phyloP scores from a whole-genome alignment of 2,113 vertebrate species.

The Halichoerus grypus region DNA sequence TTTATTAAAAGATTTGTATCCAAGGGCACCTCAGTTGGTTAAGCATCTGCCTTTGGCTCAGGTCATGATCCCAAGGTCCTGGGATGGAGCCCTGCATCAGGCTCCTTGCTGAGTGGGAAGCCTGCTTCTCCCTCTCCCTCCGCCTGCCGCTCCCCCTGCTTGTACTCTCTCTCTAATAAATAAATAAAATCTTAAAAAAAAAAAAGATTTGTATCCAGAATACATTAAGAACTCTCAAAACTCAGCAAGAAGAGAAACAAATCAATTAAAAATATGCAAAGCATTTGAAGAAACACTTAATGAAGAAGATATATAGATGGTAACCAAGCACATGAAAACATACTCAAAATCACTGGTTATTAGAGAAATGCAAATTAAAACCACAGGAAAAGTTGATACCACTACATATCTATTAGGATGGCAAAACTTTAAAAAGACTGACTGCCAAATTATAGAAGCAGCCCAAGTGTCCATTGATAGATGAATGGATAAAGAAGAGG shows the following conservation, averaged over 20 bases:
- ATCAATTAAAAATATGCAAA: background rate
- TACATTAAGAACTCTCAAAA: conserved; percentile 5
- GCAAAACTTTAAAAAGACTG: background rate
- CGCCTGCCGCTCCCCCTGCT: too few species aligned
- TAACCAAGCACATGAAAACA: too few species aligned
- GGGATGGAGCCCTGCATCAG: too few species aligned
- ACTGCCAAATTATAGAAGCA: background rate
- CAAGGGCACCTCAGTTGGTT: background rate
- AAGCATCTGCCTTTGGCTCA: background rate
- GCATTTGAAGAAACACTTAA: background rate
- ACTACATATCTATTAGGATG: background rate
- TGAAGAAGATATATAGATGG: background rate
- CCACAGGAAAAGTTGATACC: background rate
- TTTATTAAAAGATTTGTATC: background rate
- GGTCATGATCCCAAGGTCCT: too few species aligned
- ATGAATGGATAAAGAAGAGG: background rate
- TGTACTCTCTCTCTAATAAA: too few species aligned
- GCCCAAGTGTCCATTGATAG: background rate
- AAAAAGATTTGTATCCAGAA: background rate
- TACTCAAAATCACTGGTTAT: background rate
- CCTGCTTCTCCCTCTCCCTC: too few species aligned
- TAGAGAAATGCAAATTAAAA: conserved; percentile 42
- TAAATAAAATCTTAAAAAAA: too few species aligned
- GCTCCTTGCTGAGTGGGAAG: too few species aligned
- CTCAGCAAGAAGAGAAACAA: background rate